Base-by-base conservation (phyloP, 2,797 vertebrate genomes). In the Podargus strigoides region DNA sequence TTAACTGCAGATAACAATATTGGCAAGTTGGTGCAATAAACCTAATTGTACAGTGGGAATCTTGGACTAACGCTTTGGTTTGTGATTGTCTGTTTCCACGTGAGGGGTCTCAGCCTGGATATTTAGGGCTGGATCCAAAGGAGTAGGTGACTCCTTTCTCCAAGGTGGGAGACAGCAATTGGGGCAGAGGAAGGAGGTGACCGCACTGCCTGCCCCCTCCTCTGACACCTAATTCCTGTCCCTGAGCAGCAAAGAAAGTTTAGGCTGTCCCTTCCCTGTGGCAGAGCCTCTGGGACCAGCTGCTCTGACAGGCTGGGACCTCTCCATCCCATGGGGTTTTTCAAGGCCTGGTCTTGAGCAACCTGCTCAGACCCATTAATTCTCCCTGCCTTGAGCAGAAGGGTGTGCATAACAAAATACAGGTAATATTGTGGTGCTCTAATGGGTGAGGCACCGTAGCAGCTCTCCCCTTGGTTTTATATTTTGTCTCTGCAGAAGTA, bases 1-100 rank as follows among this genome's bases (percentile, higher is more conserved):
- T 92, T 90, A 94, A 82, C 88, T 14, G 72, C 68, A 89, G 66
- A 49, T 85, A 83, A 90, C 20, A 10, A 19, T 17, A 37, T 15
- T 56, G 75, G 47, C 20, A 47, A 60, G 44, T n/a, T 28, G 63
- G 44, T 21, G 67, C 46, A 46, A 44, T 23, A 74, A 67, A 87
- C 74, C 24, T 77, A 22, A 49, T 23, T 20, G 18, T 34, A 21
- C 37, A 18, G 14, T 4, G 55, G 63, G 63, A 52, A 74, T 47
- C 50, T 72, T n/a, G 26, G 30, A 27, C 24, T 28, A 10, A 22
- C 0, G 2, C n/a, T 74, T 55, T 24, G 50, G n/a, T 39, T 37
- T 56, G 46, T 27, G 36, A 12, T 9, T 0, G 1, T 12, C 0
- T 1, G 7, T 52, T 63, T 79, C 49, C 34, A 21, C 8, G 2